These are phyloP conservation scores for Pecten maximus DNA, from an alignment of 2,888 invertebrate genomes.

Conservation along the genomic window DNA sequence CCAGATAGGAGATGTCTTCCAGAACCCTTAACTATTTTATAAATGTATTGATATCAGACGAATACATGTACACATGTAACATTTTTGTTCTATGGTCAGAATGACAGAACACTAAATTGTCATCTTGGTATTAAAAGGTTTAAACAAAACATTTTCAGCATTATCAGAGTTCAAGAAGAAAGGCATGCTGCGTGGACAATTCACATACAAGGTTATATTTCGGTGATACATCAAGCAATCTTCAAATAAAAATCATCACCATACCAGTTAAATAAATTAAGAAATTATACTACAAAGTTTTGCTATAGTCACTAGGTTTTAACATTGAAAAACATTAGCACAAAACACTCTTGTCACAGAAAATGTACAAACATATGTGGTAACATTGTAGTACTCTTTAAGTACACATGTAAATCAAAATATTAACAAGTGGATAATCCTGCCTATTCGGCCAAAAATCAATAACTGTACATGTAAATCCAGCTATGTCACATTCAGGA, in stretches of 20 bases:
- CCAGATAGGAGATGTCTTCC: not conserved
- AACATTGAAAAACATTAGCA: not conserved
- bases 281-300: constrained; percentile 14
- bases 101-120: not conserved
- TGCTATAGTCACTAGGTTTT: not conserved
- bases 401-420: not conserved
- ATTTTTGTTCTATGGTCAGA: not conserved
- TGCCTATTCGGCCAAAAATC: not conserved
- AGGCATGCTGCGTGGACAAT: not conserved
- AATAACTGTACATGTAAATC: not conserved
- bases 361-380: not conserved
- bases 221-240: not conserved
- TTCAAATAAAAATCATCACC: not conserved
- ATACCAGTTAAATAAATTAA: not conserved
- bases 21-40: not conserved
- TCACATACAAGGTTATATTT: not conserved
- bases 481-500: not conserved
- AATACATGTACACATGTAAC: not conserved
- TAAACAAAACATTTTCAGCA: not conserved
- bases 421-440: not conserved
- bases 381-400: not conserved
- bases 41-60: too few species aligned
- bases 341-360: not conserved
- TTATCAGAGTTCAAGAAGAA: not conserved
- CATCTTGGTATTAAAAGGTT: not conserved